Evolutionary conservation across 2,113 vertebrate genomes (phyloP).

Genomic region (Picathartes gymnocephalus): DNA sequence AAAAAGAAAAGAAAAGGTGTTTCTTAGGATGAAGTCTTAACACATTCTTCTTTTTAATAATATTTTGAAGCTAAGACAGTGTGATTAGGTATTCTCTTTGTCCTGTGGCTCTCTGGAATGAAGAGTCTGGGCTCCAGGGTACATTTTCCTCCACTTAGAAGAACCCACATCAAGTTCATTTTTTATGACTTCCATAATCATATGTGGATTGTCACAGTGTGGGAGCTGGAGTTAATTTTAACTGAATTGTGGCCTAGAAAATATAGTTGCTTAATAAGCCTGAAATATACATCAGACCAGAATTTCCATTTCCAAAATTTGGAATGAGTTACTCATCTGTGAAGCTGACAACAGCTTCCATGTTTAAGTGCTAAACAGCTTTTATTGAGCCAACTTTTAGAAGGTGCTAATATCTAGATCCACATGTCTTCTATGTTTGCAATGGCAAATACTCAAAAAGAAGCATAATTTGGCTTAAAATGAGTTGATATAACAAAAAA

Average conservation of each 20-base stretch:
- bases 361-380: conserved; percentile 64
- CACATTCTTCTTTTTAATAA: not conserved
- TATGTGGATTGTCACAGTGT: conserved; percentile 1
- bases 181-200: not conserved
- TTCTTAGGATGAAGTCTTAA: not conserved
- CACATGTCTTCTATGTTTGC: conserved; percentile 59
- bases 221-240: conserved; percentile 30
- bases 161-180: conserved; percentile 1
- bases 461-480: conserved; percentile 54
- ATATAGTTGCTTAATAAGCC: conserved; percentile 35
- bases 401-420: conserved; percentile 65
- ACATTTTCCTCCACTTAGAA: not conserved
- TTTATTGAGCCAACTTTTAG: conserved; percentile 67
- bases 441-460: conserved; percentile 56
- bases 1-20: not conserved
- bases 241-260: conserved; percentile 30
- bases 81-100: not conserved
- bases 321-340: conserved; percentile 52
- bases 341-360: conserved; percentile 67
- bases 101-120: not conserved
- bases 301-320: conserved; percentile 60
- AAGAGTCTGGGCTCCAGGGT: not conserved
- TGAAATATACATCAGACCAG: conserved; percentile 48
- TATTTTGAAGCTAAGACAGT: not conserved
- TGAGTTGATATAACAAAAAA: conserved; percentile 45